Evolutionary conservation across 2,888 invertebrate species (phyloP).

Genomic region (Mythimna albipuncta): DNA sequence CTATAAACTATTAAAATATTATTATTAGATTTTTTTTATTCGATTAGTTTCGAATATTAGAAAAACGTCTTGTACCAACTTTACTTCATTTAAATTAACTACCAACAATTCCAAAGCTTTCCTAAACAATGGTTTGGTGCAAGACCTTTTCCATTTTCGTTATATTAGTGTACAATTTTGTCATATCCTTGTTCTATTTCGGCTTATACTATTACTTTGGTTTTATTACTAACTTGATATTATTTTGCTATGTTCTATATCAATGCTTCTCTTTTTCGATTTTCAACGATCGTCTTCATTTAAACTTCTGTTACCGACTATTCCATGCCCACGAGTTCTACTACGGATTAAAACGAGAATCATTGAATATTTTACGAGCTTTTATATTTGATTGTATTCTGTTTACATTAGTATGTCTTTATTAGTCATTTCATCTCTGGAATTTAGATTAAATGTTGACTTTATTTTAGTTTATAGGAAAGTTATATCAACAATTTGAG

Average conservation of each 20-base stretch:
- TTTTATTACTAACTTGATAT: not conserved
- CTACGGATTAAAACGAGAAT: constrained; percentile 57
- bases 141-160: not conserved
- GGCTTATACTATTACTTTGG: not conserved
- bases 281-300: not conserved
- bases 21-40: too few species aligned
- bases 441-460: constrained; percentile 58
- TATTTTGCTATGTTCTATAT: not conserved
- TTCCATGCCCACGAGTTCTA: constrained; percentile 2
- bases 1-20: too few species aligned
- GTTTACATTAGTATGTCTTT: constrained; percentile 62
- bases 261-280: not conserved
- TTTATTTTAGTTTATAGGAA: constrained; percentile 26
- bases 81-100: not conserved
- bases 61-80: not conserved
- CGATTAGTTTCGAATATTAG: too few species aligned
- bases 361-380: constrained; percentile 62
- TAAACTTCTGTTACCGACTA: constrained; percentile 30
- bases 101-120: not conserved
- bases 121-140: not conserved
- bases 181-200: not conserved
- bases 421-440: constrained; percentile 58
- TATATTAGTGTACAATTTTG: too few species aligned
- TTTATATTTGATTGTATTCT: constrained; percentile 58
- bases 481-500: not conserved